A percentile compares a stretch with the other conserved stretches of the same genome.
Evolutionary conservation across 2,797 vertebrate genomes (phyloP).

Genomic region (Miichthys miiuy): DNA sequence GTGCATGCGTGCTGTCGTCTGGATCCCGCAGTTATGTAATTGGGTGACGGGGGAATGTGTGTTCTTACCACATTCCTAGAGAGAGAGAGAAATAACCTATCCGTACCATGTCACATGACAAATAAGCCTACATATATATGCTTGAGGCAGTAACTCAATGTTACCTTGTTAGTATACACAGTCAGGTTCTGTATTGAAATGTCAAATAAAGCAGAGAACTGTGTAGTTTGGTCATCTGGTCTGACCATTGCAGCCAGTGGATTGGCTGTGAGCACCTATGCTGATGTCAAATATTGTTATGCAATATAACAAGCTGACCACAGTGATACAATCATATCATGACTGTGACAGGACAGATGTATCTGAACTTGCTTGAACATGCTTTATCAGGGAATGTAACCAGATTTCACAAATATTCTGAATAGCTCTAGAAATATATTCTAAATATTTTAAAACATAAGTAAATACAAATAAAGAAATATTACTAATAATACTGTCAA

Average conservation of each 20-base stretch:
- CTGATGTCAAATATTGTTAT: conserved; percentile 9
- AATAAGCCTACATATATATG: background rate
- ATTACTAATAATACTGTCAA: too few relatives aligned
- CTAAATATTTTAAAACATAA: too few relatives aligned
- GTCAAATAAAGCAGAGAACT: background rate
- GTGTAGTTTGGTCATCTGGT: conserved; percentile 15
- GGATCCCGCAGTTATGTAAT: conserved; percentile 18
- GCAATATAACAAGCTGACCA: background rate
- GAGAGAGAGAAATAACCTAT: conserved; percentile 11
- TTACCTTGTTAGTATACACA: background rate
- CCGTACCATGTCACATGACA: background rate
- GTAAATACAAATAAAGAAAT: background rate
- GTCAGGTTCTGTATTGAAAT: background rate
- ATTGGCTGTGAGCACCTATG: conserved; percentile 18
- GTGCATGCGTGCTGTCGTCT: background rate
- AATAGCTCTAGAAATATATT: too few relatives aligned
- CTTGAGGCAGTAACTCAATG: background rate
- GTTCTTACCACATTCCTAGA: conserved; percentile 23
- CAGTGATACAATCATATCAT: background rate
- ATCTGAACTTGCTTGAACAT: background rate
- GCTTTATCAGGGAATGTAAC: background rate
- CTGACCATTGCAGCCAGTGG: conserved; percentile 5
- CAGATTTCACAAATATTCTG: background rate
- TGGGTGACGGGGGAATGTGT: background rate
- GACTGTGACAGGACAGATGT: background rate